These are phyloP conservation scores for Tanytarsus gracilentus DNA, from an alignment of 2,888 invertebrate species.

Conservation along the genomic window DNA sequence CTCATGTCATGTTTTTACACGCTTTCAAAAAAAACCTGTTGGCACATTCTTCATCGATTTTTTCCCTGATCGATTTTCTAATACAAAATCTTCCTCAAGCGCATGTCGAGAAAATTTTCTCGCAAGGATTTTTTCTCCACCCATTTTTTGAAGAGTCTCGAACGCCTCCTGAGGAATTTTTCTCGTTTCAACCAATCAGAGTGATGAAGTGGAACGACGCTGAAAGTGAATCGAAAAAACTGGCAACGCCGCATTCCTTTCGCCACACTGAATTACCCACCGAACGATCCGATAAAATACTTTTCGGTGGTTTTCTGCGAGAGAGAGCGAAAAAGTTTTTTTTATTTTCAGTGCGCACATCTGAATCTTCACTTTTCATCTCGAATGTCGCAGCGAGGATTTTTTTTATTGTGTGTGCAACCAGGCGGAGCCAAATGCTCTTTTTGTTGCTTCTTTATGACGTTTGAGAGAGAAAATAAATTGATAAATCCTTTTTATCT, in stretches of 20 bases:
- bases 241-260: conserved; percentile 7
- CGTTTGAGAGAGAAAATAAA: neutral
- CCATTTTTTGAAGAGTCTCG: too few species aligned
- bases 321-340: neutral
- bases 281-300: conserved; percentile 28
- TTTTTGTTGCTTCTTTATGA: neutral
- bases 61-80: too few species aligned
- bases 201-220: neutral
- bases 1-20: too few species aligned
- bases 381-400: conserved; percentile 13
- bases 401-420: too few species aligned
- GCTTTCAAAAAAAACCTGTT: too few species aligned
- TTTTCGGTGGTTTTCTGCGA: conserved; percentile 22
- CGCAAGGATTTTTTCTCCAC: neutral
- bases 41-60: too few species aligned
- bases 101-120: neutral
- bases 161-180: too few species aligned
- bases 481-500: neutral
- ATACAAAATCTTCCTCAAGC: too few species aligned
- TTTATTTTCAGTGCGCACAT: conserved; percentile 4
- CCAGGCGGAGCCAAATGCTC: conserved; percentile 24
- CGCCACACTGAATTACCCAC: conserved; percentile 20
- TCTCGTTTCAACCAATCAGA: conserved; percentile 8
- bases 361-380: conserved; percentile 1
- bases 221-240: neutral